phyloP scores from a whole-genome alignment of 1,140 invertebrate genomes.

The Meloidogyne chitwoodi region DNA sequence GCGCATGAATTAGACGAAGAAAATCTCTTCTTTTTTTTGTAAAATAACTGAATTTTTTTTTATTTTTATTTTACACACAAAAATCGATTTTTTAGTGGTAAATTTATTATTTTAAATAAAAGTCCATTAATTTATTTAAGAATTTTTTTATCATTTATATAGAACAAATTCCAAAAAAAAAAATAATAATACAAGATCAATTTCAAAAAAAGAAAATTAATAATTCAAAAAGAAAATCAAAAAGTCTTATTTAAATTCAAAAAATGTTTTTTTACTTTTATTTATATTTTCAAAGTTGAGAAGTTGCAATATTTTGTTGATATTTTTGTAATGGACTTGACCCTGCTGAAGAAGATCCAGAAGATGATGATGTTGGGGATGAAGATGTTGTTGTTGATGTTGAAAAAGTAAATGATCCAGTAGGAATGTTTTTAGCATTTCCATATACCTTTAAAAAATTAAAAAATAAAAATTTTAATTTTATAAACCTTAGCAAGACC shows the following conservation, averaged over 20 bases:
- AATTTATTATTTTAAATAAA: not conserved
- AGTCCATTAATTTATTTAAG: not conserved
- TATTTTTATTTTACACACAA: no score
- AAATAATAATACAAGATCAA: no score
- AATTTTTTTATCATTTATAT: no score
- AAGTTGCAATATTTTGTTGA: not conserved
- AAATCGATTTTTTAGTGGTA: not conserved
- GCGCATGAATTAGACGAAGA: not conserved
- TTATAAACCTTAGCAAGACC: constrained; percentile 85
- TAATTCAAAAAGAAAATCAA: not conserved
- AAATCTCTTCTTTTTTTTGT: no score
- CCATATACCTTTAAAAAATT: not conserved
- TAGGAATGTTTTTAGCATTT: not conserved
- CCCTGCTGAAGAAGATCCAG: not conserved
- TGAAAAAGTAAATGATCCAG: not conserved
- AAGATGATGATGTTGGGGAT: not conserved
- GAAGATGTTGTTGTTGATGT: not conserved
- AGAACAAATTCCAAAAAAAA: no score
- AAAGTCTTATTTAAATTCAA: no score
- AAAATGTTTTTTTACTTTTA: no score
- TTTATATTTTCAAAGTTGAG: not conserved
- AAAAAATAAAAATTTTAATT: no score
- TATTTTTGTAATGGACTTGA: not conserved
- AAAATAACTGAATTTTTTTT: not conserved
- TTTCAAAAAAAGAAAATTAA: no score